A percentile compares a stretch with the other conserved stretches of the same genome.
These are phyloP conservation scores for Coregonus sp. DNA, from an alignment of 2,797 vertebrate species.

Conservation along the genomic window DNA sequence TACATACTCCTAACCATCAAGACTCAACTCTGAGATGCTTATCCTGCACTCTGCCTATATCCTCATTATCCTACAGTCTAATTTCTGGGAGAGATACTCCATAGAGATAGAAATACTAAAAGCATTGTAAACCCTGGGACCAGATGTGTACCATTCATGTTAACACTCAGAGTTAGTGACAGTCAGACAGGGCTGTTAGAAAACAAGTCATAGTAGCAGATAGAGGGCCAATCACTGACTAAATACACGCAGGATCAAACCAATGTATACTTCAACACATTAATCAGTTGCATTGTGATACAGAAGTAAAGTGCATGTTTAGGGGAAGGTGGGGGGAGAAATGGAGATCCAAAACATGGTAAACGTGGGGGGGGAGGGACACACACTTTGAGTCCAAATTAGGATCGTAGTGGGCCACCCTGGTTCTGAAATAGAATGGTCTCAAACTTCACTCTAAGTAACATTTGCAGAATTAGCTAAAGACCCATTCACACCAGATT, in stretches of 20 bases:
- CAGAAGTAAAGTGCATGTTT: not conserved
- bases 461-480: not conserved
- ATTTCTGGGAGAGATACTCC: conserved; percentile 31
- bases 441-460: not conserved
- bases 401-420: not conserved
- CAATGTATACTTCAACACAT: not conserved
- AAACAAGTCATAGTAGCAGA: not conserved
- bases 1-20: too few species aligned
- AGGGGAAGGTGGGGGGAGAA: not conserved
- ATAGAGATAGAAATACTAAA: conserved; percentile 50
- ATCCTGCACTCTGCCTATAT: not conserved
- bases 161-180: conserved; percentile 22
- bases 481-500: too few species aligned
- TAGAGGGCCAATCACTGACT: conserved; percentile 25
- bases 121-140: conserved; percentile 43
- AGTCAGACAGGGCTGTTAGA: conserved; percentile 28
- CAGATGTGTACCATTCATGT: conserved; percentile 36
- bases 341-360: conserved; percentile 1
- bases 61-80: not conserved
- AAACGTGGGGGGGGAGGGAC: not conserved
- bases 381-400: not conserved
- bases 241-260: conserved; percentile 20
- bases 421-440: conserved; percentile 35
- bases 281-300: not conserved
- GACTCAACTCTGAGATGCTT: not conserved